A percentile compares a stretch with the other conserved stretches of the same genome.
Conservation (phyloP, 1,140 invertebrate genomes). For the Cotesia typhae region DNA sequence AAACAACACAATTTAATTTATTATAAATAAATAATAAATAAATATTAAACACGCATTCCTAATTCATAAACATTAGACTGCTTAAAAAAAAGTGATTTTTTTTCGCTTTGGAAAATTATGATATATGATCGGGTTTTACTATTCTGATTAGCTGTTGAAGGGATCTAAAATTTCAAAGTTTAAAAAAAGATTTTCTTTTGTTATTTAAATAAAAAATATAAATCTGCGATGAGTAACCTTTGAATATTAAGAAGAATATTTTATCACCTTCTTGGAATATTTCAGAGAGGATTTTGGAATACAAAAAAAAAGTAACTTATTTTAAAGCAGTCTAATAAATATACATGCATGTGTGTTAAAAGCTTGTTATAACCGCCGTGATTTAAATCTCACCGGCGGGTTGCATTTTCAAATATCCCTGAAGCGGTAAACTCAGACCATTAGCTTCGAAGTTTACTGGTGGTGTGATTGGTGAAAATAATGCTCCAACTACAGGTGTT, state of each 20-base stretch:
- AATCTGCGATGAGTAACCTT: no score
- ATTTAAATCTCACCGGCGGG: slow-evolving; percentile 55
- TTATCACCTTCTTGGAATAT: no score
- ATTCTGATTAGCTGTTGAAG: no score
- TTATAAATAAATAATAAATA: slow-evolving; percentile 22
- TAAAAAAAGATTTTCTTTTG: no score
- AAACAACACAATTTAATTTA: slow-evolving; percentile 19
- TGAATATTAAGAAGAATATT: no score
- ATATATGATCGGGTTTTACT: no score
- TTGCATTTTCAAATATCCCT: slow-evolving; percentile 68
- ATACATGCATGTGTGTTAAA: neutral
- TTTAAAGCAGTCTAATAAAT: slow-evolving; percentile 4
- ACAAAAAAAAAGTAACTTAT: slow-evolving; percentile 20
- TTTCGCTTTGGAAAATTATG: no score
- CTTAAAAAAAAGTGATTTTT: no score
- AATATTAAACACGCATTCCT: neutral
- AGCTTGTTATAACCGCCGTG: neutral
- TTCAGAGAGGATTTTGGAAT: no score
- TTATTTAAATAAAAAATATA: no score
- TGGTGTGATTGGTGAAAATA: slow-evolving; percentile 40
- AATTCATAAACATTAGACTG: no score
- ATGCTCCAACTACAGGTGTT: slow-evolving; percentile 46
- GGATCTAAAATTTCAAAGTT: no score
- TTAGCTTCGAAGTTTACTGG: slow-evolving; percentile 40
- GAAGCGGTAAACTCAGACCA: slow-evolving; percentile 55